phyloP scores from a whole-genome alignment of 2,888 invertebrate genomes.

The Danaus chrysippus region DNA sequence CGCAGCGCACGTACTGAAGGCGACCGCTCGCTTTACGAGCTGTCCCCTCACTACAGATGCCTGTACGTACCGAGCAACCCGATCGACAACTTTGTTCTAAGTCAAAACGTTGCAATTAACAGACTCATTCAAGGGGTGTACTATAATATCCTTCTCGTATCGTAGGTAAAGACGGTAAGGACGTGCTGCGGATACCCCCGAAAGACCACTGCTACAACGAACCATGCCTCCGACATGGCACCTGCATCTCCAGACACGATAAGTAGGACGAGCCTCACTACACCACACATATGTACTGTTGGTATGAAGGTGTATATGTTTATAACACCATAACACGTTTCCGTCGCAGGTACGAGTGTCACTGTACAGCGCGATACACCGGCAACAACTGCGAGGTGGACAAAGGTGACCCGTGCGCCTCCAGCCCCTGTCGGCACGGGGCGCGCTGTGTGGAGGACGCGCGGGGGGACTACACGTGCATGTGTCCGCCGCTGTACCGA shows the following conservation, averaged over 20 bases:
- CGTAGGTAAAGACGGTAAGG: constrained; percentile 72
- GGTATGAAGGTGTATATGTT: no score
- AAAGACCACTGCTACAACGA: constrained; percentile 87
- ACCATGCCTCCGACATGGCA: constrained; percentile 90
- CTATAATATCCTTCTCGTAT: constrained; percentile 4
- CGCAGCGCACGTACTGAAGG: constrained; percentile 79
- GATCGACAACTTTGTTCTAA: no score
- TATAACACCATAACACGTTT: no score
- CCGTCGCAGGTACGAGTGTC: constrained; percentile 84
- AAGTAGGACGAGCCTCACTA: constrained; percentile 45
- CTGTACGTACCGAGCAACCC: constrained; percentile 70
- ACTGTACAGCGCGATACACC: constrained; percentile 89
- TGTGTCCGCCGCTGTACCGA: constrained; percentile 83
- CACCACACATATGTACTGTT: not conserved
- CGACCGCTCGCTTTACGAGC: constrained; percentile 85
- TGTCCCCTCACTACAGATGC: constrained; percentile 87
- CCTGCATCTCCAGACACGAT: constrained; percentile 86
- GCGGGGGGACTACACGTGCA: constrained; percentile 84
- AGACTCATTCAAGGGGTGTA: no score
- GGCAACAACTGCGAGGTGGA: constrained; percentile 94
- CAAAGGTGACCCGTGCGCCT: constrained; percentile 85
- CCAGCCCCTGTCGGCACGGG: constrained; percentile 84
- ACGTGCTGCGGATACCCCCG: constrained; percentile 76
- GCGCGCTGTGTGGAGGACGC: constrained; percentile 83
- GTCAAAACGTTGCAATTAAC: no score